Conservation (phyloP, 2,888 invertebrate genomes). For the Lepidocyrtoides sp. region DNA sequence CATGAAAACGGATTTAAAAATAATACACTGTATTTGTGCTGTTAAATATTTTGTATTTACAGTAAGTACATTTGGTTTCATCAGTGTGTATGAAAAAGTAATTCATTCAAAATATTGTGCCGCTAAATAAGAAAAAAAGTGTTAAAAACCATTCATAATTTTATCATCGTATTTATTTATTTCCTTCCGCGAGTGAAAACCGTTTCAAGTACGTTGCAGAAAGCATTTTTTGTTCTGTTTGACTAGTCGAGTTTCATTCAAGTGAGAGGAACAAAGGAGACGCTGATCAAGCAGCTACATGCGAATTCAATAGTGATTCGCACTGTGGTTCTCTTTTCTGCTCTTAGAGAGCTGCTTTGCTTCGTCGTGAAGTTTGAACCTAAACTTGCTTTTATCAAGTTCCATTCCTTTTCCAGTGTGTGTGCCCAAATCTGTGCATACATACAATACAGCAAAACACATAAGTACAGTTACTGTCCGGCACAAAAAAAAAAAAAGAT, state of each 20-base stretch:
- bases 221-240: not conserved
- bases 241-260: not conserved
- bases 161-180: not conserved
- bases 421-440: not conserved
- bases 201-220: not conserved
- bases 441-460: not conserved
- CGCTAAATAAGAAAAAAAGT: not conserved
- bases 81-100: not conserved
- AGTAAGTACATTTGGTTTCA: not conserved
- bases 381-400: not conserved
- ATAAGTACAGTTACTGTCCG: not conserved
- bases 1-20: not conserved
- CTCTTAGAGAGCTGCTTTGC: conserved; percentile 56
- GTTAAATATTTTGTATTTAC: not conserved
- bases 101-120: not conserved
- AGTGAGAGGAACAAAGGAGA: conserved; percentile 30
- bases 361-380: not conserved
- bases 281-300: not conserved
- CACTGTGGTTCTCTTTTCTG: conserved; percentile 34
- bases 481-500: not conserved
- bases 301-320: not conserved
- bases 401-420: not conserved
- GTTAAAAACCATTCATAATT: conserved; percentile 10
- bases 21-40: not conserved
- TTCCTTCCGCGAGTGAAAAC: conserved; percentile 10